Conservation (phyloP, 2,797 vertebrate genomes). For the Sorex maritimensis region DNA sequence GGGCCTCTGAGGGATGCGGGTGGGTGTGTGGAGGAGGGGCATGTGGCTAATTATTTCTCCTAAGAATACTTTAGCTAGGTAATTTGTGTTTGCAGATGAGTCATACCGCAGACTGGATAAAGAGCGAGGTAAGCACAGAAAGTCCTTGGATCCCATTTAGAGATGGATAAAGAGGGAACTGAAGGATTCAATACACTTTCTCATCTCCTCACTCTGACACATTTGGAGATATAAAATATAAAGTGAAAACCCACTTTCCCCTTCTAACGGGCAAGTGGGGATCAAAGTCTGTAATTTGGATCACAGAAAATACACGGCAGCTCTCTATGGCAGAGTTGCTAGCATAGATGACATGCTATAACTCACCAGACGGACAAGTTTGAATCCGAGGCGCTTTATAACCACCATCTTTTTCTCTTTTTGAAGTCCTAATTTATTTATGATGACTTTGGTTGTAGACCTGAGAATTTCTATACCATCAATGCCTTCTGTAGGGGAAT, state of each 20-base stretch:
- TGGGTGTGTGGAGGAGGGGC: slow-evolving; percentile 90
- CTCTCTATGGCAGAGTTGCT: neutral
- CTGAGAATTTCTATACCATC: slow-evolving; percentile 49
- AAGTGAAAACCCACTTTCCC: slow-evolving; percentile 70
- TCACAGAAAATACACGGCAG: neutral
- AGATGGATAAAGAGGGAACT: slow-evolving; percentile 86
- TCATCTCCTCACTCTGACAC: slow-evolving; percentile 79
- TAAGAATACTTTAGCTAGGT: slow-evolving; percentile 92
- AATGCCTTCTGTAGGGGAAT: slow-evolving; percentile 50
- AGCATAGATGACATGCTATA: slow-evolving; percentile 46
- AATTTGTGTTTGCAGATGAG: slow-evolving; percentile 92
- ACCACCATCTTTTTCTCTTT: slow-evolving; percentile 12
- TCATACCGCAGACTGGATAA: slow-evolving; percentile 85
- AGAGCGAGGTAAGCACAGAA: slow-evolving; percentile 87
- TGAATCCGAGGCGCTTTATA: slow-evolving; percentile 51
- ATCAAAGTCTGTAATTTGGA: slow-evolving; percentile 80
- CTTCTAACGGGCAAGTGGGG: slow-evolving; percentile 74
- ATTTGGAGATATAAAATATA: slow-evolving; percentile 80
- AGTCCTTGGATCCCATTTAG: slow-evolving; percentile 80
- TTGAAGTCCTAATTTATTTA: slow-evolving; percentile 68
- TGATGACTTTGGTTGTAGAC: slow-evolving; percentile 60
- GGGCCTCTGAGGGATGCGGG: slow-evolving; percentile 89
- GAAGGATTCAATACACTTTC: slow-evolving; percentile 79
- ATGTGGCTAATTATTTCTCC: slow-evolving; percentile 93
- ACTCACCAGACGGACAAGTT: slow-evolving; percentile 56